phyloP scores from a whole-genome alignment of 1,140 invertebrate genomes.

The Cydia splendana region DNA sequence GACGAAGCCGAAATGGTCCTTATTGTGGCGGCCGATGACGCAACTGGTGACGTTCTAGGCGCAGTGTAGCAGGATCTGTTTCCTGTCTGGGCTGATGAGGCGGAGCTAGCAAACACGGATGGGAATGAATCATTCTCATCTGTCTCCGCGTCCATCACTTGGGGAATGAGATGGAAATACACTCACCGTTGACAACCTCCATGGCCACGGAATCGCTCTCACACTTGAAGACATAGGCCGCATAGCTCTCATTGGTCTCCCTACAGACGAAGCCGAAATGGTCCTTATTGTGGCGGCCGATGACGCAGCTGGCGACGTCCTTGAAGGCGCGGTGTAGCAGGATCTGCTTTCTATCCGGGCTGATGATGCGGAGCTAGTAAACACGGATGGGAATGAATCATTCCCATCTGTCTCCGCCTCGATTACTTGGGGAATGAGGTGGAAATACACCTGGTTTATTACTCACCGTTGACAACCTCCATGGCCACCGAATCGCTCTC shows the following conservation, averaged over 20 bases:
- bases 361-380: slow-evolving; percentile 90
- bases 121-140: too few relatives aligned
- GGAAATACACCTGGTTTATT: too few relatives aligned
- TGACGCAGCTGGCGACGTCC: slow-evolving; percentile 94
- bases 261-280: slow-evolving; percentile 96
- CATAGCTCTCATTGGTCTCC: slow-evolving; percentile 86
- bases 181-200: slow-evolving; percentile 87
- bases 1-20: slow-evolving; percentile 96
- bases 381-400: too few relatives aligned
- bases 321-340: slow-evolving; percentile 92
- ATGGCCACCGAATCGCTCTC: slow-evolving; percentile 89
- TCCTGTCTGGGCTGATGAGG: slow-evolving; percentile 95
- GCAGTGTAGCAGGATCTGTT: too few relatives aligned
- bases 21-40: slow-evolving; percentile 89
- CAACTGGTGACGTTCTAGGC: slow-evolving; percentile 94
- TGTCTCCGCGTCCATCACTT: too few relatives aligned
- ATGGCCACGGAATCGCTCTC: slow-evolving; percentile 89
- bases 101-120: slow-evolving; percentile 76
- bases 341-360: slow-evolving; percentile 94
- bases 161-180: too few relatives aligned
- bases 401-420: too few relatives aligned
- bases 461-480: slow-evolving; percentile 87
- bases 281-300: slow-evolving; percentile 89
- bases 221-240: slow-evolving; percentile 95
- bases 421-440: too few relatives aligned